Evolutionary conservation across 1,140 invertebrate species (phyloP), one percentile per base, ranked within the genome.

Genomic region (Chlorops oryzae): DNA sequence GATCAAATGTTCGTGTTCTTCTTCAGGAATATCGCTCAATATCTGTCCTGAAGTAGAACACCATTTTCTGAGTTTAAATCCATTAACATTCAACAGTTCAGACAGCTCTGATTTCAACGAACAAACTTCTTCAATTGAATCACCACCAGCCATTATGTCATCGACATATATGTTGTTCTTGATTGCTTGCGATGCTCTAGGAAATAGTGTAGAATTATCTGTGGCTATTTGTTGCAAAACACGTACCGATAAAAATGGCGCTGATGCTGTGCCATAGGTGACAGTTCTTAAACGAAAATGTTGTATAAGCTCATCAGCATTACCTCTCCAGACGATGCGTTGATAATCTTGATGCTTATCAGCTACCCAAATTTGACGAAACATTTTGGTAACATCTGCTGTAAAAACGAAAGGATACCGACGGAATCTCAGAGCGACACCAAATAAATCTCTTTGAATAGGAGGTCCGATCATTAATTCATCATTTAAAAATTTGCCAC

Each of bases 381-480:
- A n/a, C n/a, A n/a, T n/a, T n/a, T n/a, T n/a, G n/a, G n/a, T n/a
- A n/a, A n/a, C n/a, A n/a, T n/a, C n/a, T n/a, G n/a, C n/a, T n/a
- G n/a, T n/a, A n/a, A n/a, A n/a, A n/a, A n/a, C n/a, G n/a, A n/a
- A n/a, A n/a, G n/a, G n/a, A n/a, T n/a, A n/a, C n/a, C n/a, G n/a
- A n/a, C n/a, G n/a, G n/a, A n/a, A n/a, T n/a, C n/a, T n/a, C n/a
- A n/a, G n/a, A n/a, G n/a, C 12, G 32, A 34, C 41, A 9, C 17
- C 3, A 25, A 25, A 52, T 34, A 41, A 17, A 24, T 47, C 24
- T 27, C 24, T 62, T 52, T 57, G 66, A 59, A 58, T 47, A 59
- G 22, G 62, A 59, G 44, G 65, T 23, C 59, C 74, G 4, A 57
- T 38, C 25, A 57, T 46, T 24, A 71, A 59, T 6, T 56, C 57